Conservation (phyloP, 2,888 invertebrate species). For the Hipparchia semele region DNA sequence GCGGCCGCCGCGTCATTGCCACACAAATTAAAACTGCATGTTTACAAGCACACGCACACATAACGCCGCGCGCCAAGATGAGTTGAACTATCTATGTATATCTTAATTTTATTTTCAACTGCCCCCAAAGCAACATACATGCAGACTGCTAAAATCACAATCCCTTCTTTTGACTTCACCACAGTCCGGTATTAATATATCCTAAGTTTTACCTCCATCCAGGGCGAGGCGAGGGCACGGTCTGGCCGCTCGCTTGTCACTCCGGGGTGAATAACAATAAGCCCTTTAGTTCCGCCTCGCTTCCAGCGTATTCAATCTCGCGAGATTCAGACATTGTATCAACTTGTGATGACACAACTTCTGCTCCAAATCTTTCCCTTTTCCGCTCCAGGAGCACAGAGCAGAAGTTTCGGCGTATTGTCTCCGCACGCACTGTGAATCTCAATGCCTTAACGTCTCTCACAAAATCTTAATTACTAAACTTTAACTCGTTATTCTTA, state of each 20-base stretch:
- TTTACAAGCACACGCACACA: no score
- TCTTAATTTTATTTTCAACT: neutral
- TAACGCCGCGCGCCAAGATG: no score
- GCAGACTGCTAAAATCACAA: no score
- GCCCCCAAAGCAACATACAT: no score
- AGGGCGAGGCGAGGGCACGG: constrained; percentile 57
- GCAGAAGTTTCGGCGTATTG: constrained; percentile 34
- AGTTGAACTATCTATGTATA: no score
- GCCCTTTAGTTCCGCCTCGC: constrained; percentile 69
- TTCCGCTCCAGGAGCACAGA: constrained; percentile 37
- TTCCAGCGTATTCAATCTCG: constrained; percentile 74
- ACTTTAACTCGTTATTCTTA: constrained; percentile 19
- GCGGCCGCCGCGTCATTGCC: no score
- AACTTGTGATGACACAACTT: constrained; percentile 50
- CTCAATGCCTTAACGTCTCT: constrained; percentile 25
- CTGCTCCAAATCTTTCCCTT: constrained; percentile 44
- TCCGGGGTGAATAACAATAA: constrained; percentile 80
- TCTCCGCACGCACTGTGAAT: constrained; percentile 30
- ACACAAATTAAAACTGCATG: no score
- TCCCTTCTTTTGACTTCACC: no score
- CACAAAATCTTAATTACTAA: constrained; percentile 31
- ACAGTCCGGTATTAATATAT: no score
- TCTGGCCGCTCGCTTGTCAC: constrained; percentile 70
- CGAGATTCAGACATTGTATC: constrained; percentile 65
- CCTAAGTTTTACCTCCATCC: no score